phyloP scores from a whole-genome alignment of 1,140 invertebrate genomes.

The Ceratoteleas bidentatus region DNA sequence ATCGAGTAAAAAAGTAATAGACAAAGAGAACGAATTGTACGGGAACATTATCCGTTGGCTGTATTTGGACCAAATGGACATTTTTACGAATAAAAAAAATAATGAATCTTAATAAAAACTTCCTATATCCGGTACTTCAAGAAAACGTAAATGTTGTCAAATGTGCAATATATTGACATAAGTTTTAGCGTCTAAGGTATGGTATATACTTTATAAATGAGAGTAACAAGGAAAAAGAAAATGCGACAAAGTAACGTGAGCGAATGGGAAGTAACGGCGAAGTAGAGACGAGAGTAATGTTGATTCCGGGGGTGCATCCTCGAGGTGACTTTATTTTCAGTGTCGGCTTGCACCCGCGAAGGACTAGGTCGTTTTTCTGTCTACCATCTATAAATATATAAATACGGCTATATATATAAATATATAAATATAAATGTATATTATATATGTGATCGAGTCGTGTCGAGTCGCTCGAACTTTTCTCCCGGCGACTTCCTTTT shows the following conservation, averaged over 20 bases:
- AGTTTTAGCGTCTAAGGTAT: conserved; percentile 76
- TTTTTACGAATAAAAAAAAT: conserved; percentile 54
- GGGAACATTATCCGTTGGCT: conserved; percentile 11
- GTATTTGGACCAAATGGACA: conserved; percentile 43
- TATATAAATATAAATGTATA: conserved; percentile 71
- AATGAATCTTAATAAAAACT: conserved; percentile 71
- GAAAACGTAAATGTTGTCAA: conserved; percentile 80
- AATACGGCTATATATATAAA: conserved; percentile 71
- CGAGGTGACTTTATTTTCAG: conserved; percentile 56
- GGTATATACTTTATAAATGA: conserved; percentile 75
- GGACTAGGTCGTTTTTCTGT: conserved; percentile 62
- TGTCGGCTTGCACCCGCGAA: conserved; percentile 51
- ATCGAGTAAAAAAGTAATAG: conserved; percentile 6
- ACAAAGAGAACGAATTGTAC: not conserved
- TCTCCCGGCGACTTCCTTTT: conserved; percentile 36
- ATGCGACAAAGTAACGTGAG: not conserved
- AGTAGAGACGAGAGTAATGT: conserved; percentile 56
- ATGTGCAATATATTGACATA: conserved; percentile 81
- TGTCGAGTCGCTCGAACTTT: conserved; percentile 72
- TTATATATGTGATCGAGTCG: conserved; percentile 73
- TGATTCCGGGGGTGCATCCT: conserved; percentile 47
- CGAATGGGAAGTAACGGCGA: conserved; percentile 17
- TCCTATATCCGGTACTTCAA: conserved; percentile 79
- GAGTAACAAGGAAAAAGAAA: conserved; percentile 26
- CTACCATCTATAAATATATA: conserved; percentile 79